Conservation (phyloP, 1,140 invertebrate species). For the Tetramorium alpestre region DNA sequence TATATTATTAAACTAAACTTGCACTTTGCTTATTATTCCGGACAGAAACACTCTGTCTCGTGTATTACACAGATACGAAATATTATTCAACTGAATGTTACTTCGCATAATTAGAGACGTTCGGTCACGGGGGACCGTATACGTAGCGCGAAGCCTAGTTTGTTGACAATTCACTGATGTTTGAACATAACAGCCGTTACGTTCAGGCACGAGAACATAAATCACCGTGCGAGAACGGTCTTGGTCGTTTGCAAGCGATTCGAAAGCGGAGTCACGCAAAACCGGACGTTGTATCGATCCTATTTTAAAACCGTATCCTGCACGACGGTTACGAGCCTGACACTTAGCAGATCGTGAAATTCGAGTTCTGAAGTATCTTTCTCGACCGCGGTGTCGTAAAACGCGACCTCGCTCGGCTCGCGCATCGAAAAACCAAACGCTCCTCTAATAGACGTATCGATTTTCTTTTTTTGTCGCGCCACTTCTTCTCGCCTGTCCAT, state of each 20-base stretch:
- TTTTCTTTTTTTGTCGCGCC: slow-evolving; percentile 52
- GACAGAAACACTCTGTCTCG: neutral
- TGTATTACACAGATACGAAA: neutral
- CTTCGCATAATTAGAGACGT: neutral
- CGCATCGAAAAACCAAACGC: slow-evolving; percentile 33
- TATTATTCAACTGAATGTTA: neutral
- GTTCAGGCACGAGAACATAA: slow-evolving; percentile 19
- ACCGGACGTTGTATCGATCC: slow-evolving; percentile 49
- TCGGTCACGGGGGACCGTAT: neutral
- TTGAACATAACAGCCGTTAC: neutral
- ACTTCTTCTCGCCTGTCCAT: neutral
- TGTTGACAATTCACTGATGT: slow-evolving; percentile 13
- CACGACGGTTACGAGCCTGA: slow-evolving; percentile 11
- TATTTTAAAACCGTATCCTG: slow-evolving; percentile 26
- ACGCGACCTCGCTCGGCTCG: neutral
- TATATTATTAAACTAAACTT: neutral
- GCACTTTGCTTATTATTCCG: neutral
- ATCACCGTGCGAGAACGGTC: neutral
- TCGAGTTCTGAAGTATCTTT: slow-evolving; percentile 21
- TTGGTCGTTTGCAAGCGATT: neutral
- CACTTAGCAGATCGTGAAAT: slow-evolving; percentile 50
- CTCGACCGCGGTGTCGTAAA: slow-evolving; percentile 4
- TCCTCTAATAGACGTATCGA: slow-evolving; percentile 49
- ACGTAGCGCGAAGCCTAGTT: neutral
- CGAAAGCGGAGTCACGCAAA: slow-evolving; percentile 13